Conservation (phyloP, 2,113 vertebrate genomes). For the Campylomormyrus tamandua region DNA sequence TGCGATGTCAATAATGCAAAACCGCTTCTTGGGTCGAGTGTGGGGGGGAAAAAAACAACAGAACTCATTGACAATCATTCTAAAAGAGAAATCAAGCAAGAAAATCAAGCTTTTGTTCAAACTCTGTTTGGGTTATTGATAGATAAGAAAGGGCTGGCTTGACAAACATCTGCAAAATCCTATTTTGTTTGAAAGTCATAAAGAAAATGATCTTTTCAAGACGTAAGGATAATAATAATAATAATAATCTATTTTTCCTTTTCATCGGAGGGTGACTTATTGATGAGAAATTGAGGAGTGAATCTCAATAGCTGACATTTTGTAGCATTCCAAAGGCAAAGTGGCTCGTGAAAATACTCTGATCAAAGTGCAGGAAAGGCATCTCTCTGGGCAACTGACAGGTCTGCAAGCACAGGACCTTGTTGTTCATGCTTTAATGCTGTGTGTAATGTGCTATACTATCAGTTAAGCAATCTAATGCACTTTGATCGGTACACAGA, state of each 20-base stretch:
- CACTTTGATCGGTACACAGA: background rate
- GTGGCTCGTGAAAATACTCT: background rate
- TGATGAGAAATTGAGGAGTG: background rate
- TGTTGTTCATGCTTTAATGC: background rate
- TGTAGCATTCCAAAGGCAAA: background rate
- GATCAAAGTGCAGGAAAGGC: background rate
- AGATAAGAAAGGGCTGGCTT: background rate
- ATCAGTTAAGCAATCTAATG: background rate
- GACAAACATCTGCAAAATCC: background rate
- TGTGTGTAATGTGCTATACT: background rate
- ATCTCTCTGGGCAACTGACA: background rate
- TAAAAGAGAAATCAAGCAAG: background rate
- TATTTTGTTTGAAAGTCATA: background rate
- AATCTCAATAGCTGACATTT: background rate
- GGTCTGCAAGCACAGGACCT: background rate
- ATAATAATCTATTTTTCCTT: background rate
- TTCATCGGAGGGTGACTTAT: background rate
- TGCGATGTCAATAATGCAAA: background rate
- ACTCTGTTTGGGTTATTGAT: background rate
- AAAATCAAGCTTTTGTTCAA: background rate
- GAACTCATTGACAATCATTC: background rate
- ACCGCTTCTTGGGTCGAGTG: background rate
- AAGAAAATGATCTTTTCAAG: background rate
- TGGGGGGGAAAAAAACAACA: background rate
- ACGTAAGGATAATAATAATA: background rate